Evolutionary conservation across 2,888 invertebrate genomes (phyloP).

Genomic region (Drosophila anceps): DNA sequence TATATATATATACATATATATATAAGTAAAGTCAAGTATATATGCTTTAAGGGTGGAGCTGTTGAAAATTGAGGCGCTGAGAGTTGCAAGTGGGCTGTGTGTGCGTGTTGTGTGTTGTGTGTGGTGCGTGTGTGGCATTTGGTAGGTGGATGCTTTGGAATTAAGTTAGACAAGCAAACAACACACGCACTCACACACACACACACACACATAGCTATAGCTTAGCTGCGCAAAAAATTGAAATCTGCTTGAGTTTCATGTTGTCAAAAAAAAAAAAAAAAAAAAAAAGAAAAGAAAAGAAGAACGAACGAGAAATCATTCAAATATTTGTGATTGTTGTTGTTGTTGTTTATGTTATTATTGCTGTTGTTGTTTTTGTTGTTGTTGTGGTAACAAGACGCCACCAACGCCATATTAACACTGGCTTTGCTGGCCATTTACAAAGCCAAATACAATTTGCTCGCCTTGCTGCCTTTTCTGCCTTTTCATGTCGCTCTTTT

Average conservation of each 20-base stretch:
- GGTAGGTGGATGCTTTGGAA: conserved; percentile 28
- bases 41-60: conserved; percentile 25
- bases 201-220: neutral
- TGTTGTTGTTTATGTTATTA: conserved; percentile 4
- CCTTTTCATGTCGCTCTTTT: conserved; percentile 30
- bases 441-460: conserved; percentile 58
- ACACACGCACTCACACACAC: conserved; percentile 2
- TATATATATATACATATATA: conserved; percentile 3
- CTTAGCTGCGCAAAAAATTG: conserved; percentile 42
- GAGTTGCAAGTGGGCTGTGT: conserved; percentile 1
- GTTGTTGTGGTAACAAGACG: conserved; percentile 71
- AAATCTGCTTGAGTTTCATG: conserved; percentile 37
- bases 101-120: neutral
- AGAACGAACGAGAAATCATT: conserved; percentile 61
- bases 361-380: conserved; percentile 35
- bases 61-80: conserved; percentile 3
- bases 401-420: conserved; percentile 76
- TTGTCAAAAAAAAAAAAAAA: conserved; percentile 12
- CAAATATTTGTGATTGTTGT: conserved; percentile 57
- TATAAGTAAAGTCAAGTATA: conserved; percentile 22
- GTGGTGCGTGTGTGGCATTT: conserved; percentile 21
- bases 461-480: conserved; percentile 48
- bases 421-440: conserved; percentile 68
- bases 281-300: neutral
- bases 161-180: conserved; percentile 38